Base-by-base conservation (phyloP, 2,113 vertebrate species). In the Verasper variegatus region DNA sequence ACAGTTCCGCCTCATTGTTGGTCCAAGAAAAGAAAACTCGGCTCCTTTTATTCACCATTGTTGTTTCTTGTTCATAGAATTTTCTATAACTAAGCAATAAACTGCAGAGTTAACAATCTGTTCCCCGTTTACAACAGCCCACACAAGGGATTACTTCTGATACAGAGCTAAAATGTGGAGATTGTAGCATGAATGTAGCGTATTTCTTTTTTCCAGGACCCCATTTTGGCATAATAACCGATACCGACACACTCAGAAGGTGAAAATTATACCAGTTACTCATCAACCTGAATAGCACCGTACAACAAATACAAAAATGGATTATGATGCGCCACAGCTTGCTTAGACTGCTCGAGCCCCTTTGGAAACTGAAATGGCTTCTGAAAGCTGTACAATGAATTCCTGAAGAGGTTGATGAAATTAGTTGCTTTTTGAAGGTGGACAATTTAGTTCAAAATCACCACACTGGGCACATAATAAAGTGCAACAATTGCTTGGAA, bases 391-490 rank as follows among this genome's bases (percentile, higher is more conserved):
- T 56, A 23, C 13, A 35, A 18, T 7, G 49, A 70, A 67, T 61
- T 71, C 63, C 26, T 56, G 20, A 83, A 59, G n/a, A 71, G 69
- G 45, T 75, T 60, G 42, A 62, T 37, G 10, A 59, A 55, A 61
- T 68, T 24, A 54, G 23, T 60, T 58, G 23, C 49, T 14, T 12
- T 4, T 60, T 74, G 31, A 47, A 31, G 45, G 49, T 64, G 27
- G 12, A 42, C 24, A 31, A 40, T 68, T 71, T 20, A 67, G 18
- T 63, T 56, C 10, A 40, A 57, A 3, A 76, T 56, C 26, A 56
- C 27, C 71, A 54, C 21, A 45, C 12, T 37, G 13, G 14, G 57
- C 52, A 54, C 23, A 59, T 13, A 62, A 18, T 26, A 31, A 66
- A 65, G 14, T 24, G 35, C 49, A 74, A 56, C 42, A 75, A 20